Evolutionary conservation across 2,797 vertebrate species (phyloP).

Genomic region (Picus viridis): DNA sequence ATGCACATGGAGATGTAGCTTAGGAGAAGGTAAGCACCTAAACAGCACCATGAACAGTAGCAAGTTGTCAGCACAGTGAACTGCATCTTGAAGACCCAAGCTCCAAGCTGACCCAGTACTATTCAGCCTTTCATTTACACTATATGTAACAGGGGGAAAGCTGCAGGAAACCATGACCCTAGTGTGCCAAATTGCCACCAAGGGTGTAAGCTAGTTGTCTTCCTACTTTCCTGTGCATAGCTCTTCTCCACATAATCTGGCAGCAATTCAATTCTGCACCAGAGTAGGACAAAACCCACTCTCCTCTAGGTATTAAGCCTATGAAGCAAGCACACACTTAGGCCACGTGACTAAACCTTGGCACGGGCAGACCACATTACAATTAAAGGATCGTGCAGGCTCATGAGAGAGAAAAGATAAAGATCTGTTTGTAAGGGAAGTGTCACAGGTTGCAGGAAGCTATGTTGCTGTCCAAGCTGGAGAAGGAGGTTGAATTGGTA

Average conservation of each 20-base stretch:
- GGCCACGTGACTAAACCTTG: neutral
- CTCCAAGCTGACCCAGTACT: neutral
- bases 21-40: neutral
- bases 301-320: neutral
- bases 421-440: neutral
- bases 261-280: neutral
- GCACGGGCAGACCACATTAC: neutral
- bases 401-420: neutral
- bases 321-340: neutral
- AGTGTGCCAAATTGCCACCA: neutral
- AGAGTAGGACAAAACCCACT: neutral
- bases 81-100: neutral
- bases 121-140: neutral
- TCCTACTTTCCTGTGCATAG: neutral
- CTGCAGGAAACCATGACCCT: neutral
- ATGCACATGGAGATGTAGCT: neutral
- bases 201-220: neutral
- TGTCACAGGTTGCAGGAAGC: fast-evolving
- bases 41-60: neutral
- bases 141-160: neutral
- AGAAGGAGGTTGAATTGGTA: neutral
- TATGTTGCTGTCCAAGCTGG: neutral
- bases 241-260: neutral
- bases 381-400: neutral
- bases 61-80: neutral